Conservation (phyloP, 2,797 vertebrate species). For the Galago senegalensis region DNA sequence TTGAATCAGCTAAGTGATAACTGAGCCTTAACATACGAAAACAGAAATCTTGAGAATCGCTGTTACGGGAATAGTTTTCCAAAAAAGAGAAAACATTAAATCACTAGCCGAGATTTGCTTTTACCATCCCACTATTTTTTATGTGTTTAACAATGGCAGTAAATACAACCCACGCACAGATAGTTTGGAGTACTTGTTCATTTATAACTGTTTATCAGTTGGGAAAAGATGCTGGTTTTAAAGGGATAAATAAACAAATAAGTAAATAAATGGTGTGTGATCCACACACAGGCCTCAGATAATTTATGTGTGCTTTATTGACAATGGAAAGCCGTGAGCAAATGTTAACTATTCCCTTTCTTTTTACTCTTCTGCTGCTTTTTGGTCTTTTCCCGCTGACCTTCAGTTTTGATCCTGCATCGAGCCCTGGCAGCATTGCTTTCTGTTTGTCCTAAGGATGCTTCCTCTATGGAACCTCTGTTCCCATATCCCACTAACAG, state of each 20-base stretch:
- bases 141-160: not conserved
- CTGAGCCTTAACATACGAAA: constrained; percentile 36
- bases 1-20: constrained; percentile 42
- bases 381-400: constrained; percentile 48
- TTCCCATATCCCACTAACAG: constrained; percentile 73
- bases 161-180: not conserved
- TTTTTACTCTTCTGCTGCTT: constrained; percentile 12
- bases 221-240: not conserved
- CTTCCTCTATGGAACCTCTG: not conserved
- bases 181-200: not conserved
- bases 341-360: not conserved
- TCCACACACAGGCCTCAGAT: not conserved
- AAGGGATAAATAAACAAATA: not conserved
- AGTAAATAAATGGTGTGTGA: not conserved
- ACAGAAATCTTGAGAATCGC: constrained; percentile 31
- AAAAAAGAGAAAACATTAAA: constrained; percentile 36
- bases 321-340: constrained; percentile 28
- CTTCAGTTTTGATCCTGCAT: constrained; percentile 57
- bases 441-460: not conserved
- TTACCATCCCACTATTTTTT: not conserved
- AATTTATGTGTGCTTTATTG: not conserved
- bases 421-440: not conserved
- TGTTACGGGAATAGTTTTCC: constrained; percentile 22
- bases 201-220: not conserved
- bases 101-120: not conserved